Evolutionary conservation across 2,888 invertebrate genomes (phyloP), one percentile per base, ranked within the genome.

Genomic region (Lasioglossum marginatum): DNA sequence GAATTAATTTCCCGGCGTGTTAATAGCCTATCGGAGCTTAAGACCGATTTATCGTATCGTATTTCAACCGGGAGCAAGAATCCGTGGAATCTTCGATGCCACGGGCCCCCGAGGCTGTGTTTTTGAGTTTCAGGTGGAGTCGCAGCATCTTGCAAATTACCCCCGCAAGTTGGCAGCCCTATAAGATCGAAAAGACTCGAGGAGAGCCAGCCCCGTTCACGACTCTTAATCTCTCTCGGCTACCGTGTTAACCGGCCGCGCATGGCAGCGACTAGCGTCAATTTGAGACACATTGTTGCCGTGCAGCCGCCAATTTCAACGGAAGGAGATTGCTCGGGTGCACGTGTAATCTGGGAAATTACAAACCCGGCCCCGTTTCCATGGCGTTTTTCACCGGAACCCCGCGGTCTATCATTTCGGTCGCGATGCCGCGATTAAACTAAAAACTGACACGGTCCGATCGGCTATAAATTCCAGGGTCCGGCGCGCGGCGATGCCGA

Each of bases 181-280:
- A 68, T 27, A 68, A 77, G 37, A 77, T 40, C 48, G 34, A 77
- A 43, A 45, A 40, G 68, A 68, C 68, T 12, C 68, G 52, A 52
- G 37, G 8, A 52, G 34, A 45, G 27, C 68, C 45, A n/a, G 63
- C 19, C 68, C 66, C 68, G 45, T 68, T 43, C 37, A n/a, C 16
- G 34, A 68, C 77, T 77, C 48, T 77, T 77, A 77, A 77, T 77
- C 68, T 52, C 3, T 68, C 68, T n/a, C 45, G 23, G 31, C 77
- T 34, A 34, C 68, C 45, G 68, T 37, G 68, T 52, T 77, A 48
- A 68, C 31, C 66, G 27, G 52, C 23, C 48, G 45, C 68, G 31
- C 5, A 34, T 45, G 31, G 77, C 16, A 48, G 27, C 77, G n/a
- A 31, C 37, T 48, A 66, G n/a, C 68, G 77, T 77, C 68, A 37